Percentiles rank a stretch among this genome's conserved stretches.
Evolutionary conservation across 2,113 vertebrate species (phyloP).

Genomic region (Tachysurus fulvidraco): DNA sequence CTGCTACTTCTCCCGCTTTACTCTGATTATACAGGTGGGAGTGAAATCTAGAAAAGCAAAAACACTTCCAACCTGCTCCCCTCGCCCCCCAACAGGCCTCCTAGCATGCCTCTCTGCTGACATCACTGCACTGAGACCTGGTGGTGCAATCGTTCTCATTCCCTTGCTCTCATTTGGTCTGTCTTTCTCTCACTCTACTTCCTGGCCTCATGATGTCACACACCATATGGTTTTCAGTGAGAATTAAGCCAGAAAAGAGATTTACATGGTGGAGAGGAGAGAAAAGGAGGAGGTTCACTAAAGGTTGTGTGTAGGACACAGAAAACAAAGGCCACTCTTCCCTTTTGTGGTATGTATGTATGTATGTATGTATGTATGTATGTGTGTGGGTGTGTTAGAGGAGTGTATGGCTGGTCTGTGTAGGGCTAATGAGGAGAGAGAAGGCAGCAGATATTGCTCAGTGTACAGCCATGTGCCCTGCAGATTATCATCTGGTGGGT

Average conservation of each 20-base stretch:
- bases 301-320: constrained; percentile 59
- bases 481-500: constrained; percentile 60
- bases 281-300: constrained; percentile 62
- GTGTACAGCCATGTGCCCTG: constrained; percentile 70
- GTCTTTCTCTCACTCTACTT: constrained; percentile 66
- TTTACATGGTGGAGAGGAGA: constrained; percentile 71
- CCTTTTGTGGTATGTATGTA: constrained; percentile 57
- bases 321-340: constrained; percentile 72
- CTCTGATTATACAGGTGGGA: constrained; percentile 77
- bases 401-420: constrained; percentile 59
- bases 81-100: constrained; percentile 64
- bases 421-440: constrained; percentile 72
- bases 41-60: constrained; percentile 59
- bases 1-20: constrained; percentile 41
- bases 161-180: constrained; percentile 63
- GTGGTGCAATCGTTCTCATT: constrained; percentile 65
- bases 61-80: constrained; percentile 69
- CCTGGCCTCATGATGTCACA: constrained; percentile 81
- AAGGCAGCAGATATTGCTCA: constrained; percentile 65
- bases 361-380: constrained; percentile 55
- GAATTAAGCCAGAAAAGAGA: constrained; percentile 77
- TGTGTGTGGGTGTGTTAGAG: constrained; percentile 11
- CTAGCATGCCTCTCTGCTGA: constrained; percentile 77
- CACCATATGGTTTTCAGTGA: constrained; percentile 81
- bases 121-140: constrained; percentile 75